These are phyloP conservation scores for Cynopterus sphinx DNA, from an alignment of 2,797 vertebrate genomes.

Conservation along the genomic window DNA sequence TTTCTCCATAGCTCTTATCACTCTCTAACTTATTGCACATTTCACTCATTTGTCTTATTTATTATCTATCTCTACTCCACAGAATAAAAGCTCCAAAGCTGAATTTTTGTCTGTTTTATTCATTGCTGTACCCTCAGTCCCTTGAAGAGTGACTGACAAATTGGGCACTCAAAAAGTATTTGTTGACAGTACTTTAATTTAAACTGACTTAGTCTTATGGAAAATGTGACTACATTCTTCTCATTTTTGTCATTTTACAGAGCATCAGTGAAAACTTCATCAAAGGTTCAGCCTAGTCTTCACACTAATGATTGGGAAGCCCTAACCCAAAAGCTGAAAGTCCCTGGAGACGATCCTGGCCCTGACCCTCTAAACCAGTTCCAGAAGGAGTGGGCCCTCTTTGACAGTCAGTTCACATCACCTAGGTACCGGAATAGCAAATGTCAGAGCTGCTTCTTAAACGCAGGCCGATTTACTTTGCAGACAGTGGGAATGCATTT, in stretches of 20 bases:
- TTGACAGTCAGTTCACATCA: not conserved
- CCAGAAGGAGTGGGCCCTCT: not conserved
- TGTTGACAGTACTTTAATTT: conserved; percentile 20
- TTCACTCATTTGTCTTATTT: conserved; percentile 56
- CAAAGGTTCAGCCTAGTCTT: not conserved
- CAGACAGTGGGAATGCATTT: conserved; percentile 80
- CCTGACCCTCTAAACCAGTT: not conserved
- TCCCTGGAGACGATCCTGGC: not conserved
- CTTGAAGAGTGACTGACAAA: conserved; percentile 53
- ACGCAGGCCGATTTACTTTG: conserved; percentile 76
- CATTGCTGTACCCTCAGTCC: not conserved
- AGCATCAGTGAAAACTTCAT: not conserved
- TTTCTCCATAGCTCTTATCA: not conserved
- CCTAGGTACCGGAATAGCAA: conserved; percentile 66
- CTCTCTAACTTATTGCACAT: not conserved
- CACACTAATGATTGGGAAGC: not conserved
- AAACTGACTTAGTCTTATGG: conserved; percentile 18
- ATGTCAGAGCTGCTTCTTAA: conserved; percentile 72
- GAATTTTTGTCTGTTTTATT: conserved; percentile 27
- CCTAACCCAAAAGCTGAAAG: not conserved
- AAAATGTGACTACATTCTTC: not conserved
- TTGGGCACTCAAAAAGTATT: not conserved
- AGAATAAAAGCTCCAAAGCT: conserved; percentile 41
- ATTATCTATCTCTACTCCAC: conserved; percentile 1
- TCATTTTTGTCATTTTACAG: conserved; percentile 48